Percentiles rank a stretch among this genome's conserved stretches.
Evolutionary conservation across 2,888 invertebrate genomes (phyloP).

Genomic region (Pristionchus entomophagus): DNA sequence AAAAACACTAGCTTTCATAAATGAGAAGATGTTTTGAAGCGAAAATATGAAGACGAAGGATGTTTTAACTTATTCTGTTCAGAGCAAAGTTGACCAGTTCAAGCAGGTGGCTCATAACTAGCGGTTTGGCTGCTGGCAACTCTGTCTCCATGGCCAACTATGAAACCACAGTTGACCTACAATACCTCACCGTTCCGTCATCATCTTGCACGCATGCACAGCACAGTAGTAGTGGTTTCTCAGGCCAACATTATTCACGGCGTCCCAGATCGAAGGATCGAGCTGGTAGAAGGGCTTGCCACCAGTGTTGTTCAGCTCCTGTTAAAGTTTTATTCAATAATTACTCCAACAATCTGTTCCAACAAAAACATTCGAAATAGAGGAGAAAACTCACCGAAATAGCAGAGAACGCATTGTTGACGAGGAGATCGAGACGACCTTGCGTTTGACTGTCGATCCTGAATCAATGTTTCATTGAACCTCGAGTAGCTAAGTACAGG

Average conservation of each 20-base stretch:
- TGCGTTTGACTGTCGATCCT: conserved; percentile 47
- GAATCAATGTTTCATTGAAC: neutral
- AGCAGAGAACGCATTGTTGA: conserved; percentile 65
- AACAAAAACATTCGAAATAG: neutral
- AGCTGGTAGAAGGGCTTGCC: conserved; percentile 77
- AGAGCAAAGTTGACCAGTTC: no score
- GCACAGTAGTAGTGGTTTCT: conserved; percentile 78
- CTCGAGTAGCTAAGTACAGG: neutral
- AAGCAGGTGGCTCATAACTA: no score
- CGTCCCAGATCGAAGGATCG: conserved; percentile 77
- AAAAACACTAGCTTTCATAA: no score
- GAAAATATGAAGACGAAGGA: neutral
- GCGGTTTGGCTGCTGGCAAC: no score
- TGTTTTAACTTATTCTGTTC: no score
- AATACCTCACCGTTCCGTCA: conserved; percentile 65
- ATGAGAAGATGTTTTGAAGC: no score
- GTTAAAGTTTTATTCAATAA: neutral
- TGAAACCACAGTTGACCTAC: no score
- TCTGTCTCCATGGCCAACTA: no score
- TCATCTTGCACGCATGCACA: conserved; percentile 77
- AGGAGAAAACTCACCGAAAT: conserved; percentile 48
- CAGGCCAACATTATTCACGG: conserved; percentile 78
- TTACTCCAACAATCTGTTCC: neutral
- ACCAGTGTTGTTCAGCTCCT: conserved; percentile 52
- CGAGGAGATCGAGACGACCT: conserved; percentile 57